Percentiles rank a stretch among this genome's conserved stretches.
Conservation (phyloP, 2,888 invertebrate species). For the Chymomyza procnemis region DNA sequence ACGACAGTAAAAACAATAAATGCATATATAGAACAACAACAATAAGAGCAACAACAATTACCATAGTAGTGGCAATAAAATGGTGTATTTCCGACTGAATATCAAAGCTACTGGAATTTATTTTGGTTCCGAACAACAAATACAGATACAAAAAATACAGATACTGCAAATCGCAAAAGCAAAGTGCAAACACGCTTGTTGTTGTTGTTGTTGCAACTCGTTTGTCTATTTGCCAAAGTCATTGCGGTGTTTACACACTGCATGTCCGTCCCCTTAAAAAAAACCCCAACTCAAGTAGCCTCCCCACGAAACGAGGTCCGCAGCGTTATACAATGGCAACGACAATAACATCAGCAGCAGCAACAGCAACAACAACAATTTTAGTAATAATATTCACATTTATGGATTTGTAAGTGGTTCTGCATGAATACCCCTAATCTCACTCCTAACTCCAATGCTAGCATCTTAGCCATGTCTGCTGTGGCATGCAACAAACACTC, state of each 20-base stretch:
- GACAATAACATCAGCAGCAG: conserved; percentile 13
- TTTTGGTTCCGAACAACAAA: conserved; percentile 33
- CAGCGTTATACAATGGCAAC: neutral
- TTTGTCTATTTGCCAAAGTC: conserved; percentile 71
- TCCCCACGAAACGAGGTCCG: conserved; percentile 10
- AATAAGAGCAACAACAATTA: conserved; percentile 51
- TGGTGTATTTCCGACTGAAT: conserved; percentile 65
- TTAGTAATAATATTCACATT: conserved; percentile 73
- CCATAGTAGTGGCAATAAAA: conserved; percentile 65
- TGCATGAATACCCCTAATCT: conserved; percentile 60
- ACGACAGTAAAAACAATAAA: conserved; percentile 47
- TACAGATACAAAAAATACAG: conserved; percentile 21
- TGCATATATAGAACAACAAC: conserved; percentile 30
- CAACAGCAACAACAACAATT: conserved; percentile 48
- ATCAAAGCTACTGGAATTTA: conserved; percentile 68
- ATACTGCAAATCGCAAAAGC: conserved; percentile 71
- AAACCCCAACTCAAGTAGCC: conserved; percentile 41
- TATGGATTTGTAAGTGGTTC: conserved; percentile 74
- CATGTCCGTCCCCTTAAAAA: conserved; percentile 28
- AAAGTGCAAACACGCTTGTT: conserved; percentile 67
- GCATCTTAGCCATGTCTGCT: neutral
- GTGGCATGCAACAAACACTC: neutral
- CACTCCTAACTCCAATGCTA: neutral
- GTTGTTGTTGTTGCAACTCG: conserved; percentile 34
- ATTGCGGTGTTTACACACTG: conserved; percentile 60